These are phyloP conservation scores for Chionis minor DNA, from an alignment of 2,113 vertebrate species.

Conservation along the genomic window DNA sequence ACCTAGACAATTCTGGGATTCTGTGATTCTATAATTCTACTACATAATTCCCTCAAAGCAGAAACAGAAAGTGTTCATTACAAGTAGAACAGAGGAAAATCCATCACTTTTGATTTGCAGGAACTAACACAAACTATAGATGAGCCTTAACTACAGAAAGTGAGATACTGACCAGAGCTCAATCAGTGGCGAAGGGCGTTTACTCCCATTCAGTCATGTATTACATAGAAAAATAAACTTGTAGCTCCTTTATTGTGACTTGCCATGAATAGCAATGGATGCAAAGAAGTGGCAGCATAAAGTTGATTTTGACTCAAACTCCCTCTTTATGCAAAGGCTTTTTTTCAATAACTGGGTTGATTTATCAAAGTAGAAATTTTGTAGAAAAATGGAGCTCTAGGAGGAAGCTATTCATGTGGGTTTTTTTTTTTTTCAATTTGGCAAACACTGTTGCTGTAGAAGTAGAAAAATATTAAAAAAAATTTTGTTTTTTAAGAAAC, in stretches of 20 bases:
- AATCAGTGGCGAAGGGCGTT: background rate
- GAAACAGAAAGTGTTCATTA: slow-evolving; percentile 19
- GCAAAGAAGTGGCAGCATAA: background rate
- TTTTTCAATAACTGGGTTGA: background rate
- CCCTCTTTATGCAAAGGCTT: background rate
- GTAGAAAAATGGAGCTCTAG: background rate
- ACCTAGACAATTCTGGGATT: too few species aligned
- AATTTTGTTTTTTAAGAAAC: background rate
- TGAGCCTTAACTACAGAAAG: background rate
- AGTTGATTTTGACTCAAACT: background rate
- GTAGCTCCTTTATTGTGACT: background rate
- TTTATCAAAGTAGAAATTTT: background rate
- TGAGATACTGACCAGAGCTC: background rate
- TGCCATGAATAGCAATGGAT: background rate
- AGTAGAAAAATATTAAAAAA: background rate
- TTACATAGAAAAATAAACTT: background rate
- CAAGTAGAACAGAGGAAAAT: background rate
- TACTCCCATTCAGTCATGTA: background rate
- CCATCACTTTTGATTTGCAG: background rate
- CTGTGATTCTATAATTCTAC: background rate
- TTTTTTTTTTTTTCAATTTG: background rate
- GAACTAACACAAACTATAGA: background rate
- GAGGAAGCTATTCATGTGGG: background rate
- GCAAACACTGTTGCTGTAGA: background rate
- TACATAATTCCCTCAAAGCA: background rate